Evolutionary conservation across 2,797 vertebrate species (phyloP).

Genomic region (Erpetoichthys calabaricus): DNA sequence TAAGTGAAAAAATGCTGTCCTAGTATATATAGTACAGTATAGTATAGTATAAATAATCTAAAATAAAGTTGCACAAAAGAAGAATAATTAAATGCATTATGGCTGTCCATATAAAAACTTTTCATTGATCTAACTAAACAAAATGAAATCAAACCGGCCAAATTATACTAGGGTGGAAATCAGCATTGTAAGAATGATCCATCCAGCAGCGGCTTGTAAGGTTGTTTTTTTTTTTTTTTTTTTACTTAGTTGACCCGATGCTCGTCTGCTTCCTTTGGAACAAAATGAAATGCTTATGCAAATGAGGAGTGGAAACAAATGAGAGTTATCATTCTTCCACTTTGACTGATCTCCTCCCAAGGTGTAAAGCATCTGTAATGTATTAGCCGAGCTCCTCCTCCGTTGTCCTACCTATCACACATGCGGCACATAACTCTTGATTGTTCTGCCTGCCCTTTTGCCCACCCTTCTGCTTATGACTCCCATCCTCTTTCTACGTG

Average conservation of each 20-base stretch:
- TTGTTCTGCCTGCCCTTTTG: neutral
- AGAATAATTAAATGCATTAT: too few species aligned
- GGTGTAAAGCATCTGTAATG: constrained; percentile 6
- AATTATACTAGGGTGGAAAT: too few species aligned
- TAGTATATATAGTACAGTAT: too few species aligned
- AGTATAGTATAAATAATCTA: too few species aligned
- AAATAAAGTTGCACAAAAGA: too few species aligned
- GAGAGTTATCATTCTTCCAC: constrained; percentile 9
- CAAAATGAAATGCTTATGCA: constrained; percentile 12
- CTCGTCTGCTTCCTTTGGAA: constrained; percentile 8
- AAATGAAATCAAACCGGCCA: too few species aligned
- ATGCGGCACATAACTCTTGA: neutral
- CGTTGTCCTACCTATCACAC: neutral
- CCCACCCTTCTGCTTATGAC: neutral
- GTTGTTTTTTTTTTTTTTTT: too few species aligned
- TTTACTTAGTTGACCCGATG: neutral
- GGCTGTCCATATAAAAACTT: too few species aligned
- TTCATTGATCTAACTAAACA: too few species aligned
- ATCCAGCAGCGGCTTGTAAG: too few species aligned
- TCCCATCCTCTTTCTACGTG: neutral
- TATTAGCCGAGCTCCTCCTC: neutral
- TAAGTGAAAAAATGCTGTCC: too few species aligned
- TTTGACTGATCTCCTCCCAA: constrained; percentile 2
- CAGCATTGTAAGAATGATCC: too few species aligned
- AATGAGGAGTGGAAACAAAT: constrained; percentile 8